Evolutionary conservation across 2,113 vertebrate genomes (phyloP).

Genomic region (Amphiprion ocellaris): DNA sequence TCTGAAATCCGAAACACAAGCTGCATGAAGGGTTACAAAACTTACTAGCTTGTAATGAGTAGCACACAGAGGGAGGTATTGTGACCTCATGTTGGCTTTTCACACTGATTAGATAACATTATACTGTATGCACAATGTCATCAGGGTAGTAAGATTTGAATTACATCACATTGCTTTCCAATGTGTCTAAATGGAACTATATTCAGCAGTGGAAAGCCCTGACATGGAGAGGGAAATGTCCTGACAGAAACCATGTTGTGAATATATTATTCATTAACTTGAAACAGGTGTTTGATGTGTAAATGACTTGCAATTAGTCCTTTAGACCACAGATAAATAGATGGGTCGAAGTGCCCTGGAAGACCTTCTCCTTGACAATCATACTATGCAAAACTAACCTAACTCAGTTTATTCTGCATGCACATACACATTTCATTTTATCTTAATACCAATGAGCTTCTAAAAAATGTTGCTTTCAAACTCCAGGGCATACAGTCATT

Average conservation of each 20-base stretch:
- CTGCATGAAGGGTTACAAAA: too few species aligned
- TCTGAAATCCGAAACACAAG: too few species aligned
- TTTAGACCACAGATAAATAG: slow-evolving; percentile 9
- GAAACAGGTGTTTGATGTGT: slow-evolving; percentile 39
- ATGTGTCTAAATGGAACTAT: not conserved
- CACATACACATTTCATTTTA: slow-evolving; percentile 40
- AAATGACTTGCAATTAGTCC: slow-evolving; percentile 36
- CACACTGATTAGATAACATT: slow-evolving; percentile 23
- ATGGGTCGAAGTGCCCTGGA: slow-evolving; percentile 7
- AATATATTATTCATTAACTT: slow-evolving; percentile 15
- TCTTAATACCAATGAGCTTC: slow-evolving; percentile 51
- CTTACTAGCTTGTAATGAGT: too few species aligned
- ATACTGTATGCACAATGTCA: not conserved
- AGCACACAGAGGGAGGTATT: not conserved
- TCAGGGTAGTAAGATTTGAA: not conserved
- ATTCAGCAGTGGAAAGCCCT: not conserved
- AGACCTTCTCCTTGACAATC: slow-evolving; percentile 13
- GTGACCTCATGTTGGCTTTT: slow-evolving; percentile 7
- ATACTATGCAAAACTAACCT: slow-evolving; percentile 8
- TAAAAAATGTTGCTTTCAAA: slow-evolving; percentile 34
- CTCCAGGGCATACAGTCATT: slow-evolving; percentile 54
- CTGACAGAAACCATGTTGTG: not conserved
- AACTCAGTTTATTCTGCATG: slow-evolving; percentile 25
- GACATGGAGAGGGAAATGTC: slow-evolving; percentile 6
- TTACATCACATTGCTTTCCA: not conserved